A percentile compares a stretch with the other conserved stretches of the same genome.
Evolutionary conservation across 2,113 vertebrate species (phyloP).

Genomic region (Campylomormyrus numenius): DNA sequence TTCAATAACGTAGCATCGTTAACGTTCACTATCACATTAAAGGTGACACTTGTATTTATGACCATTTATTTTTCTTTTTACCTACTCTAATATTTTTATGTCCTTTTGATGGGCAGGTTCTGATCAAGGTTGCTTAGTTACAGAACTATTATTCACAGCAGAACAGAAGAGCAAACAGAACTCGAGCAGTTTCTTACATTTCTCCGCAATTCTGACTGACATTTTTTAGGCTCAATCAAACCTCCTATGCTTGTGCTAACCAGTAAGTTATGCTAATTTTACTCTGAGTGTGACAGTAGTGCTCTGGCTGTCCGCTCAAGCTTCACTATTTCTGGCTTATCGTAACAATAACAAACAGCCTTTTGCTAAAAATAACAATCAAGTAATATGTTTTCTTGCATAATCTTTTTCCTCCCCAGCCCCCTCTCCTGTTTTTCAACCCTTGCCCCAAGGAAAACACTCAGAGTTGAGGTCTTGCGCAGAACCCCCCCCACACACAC

Average conservation of each 20-base stretch:
- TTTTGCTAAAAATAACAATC: constrained; percentile 7
- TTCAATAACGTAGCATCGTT: background rate
- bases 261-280: background rate
- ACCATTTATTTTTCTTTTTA: background rate
- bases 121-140: background rate
- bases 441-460: background rate
- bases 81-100: background rate
- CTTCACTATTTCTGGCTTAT: background rate
- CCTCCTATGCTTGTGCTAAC: background rate
- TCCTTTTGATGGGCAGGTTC: background rate
- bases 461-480: background rate
- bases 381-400: background rate
- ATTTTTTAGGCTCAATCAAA: background rate
- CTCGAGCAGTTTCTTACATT: background rate
- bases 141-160: background rate
- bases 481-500: background rate
- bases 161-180: background rate
- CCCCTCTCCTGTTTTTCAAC: background rate
- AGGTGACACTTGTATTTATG: background rate
- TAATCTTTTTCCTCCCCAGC: background rate
- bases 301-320: background rate
- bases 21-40: background rate
- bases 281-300: background rate
- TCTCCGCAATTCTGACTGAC: background rate
- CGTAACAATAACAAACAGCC: background rate